A percentile compares a stretch with the other conserved stretches of the same genome.
phyloP scores from a whole-genome alignment of 1,140 invertebrate genomes.

The Muscidifurax raptorellus region DNA sequence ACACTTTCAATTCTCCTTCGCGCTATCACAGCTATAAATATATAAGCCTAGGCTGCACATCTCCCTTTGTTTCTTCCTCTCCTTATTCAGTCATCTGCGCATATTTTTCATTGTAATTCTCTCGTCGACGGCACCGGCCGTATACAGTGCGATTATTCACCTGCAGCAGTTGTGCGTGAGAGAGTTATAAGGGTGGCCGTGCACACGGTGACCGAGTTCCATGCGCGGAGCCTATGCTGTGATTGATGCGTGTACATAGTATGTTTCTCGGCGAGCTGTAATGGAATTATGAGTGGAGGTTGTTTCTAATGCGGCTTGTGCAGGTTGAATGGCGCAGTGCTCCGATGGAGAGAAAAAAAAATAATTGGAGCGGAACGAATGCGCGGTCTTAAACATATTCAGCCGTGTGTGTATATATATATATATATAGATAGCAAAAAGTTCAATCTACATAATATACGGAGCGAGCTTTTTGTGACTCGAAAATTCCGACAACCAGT shows the following conservation, averaged over 20 bases:
- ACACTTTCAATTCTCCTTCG: constrained; percentile 34
- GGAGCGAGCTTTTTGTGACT: too few species aligned
- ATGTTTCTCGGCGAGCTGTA: neutral
- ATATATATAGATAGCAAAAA: too few species aligned
- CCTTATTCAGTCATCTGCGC: constrained; percentile 33
- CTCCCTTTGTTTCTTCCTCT: constrained; percentile 40
- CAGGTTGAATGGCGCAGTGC: too few species aligned
- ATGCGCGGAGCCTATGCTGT: neutral
- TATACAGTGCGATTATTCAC: neutral
- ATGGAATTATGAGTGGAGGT: neutral
- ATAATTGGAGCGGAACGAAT: neutral
- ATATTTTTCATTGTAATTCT: constrained; percentile 41
- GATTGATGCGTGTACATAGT: neutral
- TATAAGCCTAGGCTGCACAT: neutral
- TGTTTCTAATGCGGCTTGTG: neutral
- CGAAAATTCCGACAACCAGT: neutral
- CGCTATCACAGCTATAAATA: neutral
- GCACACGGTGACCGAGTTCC: neutral
- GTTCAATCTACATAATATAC: neutral
- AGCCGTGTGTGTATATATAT: neutral
- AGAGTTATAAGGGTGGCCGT: neutral
- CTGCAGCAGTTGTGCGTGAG: neutral
- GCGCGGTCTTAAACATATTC: neutral
- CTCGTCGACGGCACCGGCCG: neutral
- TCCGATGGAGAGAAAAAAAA: neutral